Evolutionary conservation across 2,113 vertebrate species (phyloP).

Genomic region (Henicopernis longicauda): DNA sequence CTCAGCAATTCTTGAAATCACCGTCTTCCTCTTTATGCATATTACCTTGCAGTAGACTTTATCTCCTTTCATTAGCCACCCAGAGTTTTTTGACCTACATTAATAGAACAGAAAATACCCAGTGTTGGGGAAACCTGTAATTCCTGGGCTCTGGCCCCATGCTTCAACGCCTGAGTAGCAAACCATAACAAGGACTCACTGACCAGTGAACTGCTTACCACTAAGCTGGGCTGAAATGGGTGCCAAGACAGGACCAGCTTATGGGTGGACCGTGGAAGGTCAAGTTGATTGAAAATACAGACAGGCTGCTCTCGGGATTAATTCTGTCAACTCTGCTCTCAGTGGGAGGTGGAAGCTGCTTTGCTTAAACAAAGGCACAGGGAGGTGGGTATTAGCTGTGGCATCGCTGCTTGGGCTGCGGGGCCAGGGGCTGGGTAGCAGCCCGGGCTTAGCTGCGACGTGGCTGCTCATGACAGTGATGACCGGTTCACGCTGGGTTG

Average conservation of each 20-base stretch:
- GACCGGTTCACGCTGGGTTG: neutral
- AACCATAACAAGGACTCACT: neutral
- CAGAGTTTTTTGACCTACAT: neutral
- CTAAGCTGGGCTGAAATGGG: neutral
- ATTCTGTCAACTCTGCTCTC: neutral
- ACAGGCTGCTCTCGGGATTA: neutral
- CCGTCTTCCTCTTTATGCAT: neutral
- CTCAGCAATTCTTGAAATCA: neutral
- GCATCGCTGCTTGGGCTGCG: neutral
- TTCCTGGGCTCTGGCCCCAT: neutral
- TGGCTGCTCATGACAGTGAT: rapidly evolving
- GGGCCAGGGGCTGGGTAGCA: neutral
- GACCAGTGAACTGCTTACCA: neutral
- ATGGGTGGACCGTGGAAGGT: neutral
- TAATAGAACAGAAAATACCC: neutral
- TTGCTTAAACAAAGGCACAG: neutral
- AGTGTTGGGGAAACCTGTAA: neutral
- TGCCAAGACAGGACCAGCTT: neutral
- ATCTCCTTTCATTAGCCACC: neutral
- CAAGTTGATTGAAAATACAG: neutral
- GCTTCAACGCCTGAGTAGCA: neutral
- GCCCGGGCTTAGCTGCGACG: neutral
- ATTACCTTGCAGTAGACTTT: neutral
- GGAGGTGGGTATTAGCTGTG: neutral
- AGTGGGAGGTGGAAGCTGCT: neutral